Conservation (phyloP, 2,113 vertebrate species). For the Chloropsis cyanopogon region DNA sequence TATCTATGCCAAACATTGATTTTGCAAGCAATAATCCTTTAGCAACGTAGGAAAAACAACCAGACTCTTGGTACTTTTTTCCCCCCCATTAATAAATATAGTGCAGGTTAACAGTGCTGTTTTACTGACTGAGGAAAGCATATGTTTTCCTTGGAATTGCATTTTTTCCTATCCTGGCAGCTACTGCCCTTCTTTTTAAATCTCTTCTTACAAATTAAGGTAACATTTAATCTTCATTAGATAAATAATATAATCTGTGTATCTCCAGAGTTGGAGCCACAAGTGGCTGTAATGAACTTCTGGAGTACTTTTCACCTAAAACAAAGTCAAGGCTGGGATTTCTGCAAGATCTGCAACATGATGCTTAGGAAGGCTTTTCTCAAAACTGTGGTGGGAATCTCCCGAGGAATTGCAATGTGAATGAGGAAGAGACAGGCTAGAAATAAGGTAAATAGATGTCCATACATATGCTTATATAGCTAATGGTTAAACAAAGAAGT, state of each 20-base stretch:
- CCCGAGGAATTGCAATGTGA: neutral
- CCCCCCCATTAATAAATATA: fast-evolving
- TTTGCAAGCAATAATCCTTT: neutral
- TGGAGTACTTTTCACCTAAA: neutral
- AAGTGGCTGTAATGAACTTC: neutral
- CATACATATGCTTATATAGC: neutral
- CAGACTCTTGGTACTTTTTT: neutral
- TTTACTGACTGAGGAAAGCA: neutral
- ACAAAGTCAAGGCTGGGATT: neutral
- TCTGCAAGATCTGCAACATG: neutral
- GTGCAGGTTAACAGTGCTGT: neutral
- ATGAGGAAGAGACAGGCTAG: neutral
- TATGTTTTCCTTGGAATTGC: neutral
- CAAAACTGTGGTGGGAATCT: neutral
- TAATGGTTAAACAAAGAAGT: neutral
- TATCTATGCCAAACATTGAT: neutral
- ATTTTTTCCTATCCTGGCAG: neutral
- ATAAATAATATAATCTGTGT: neutral
- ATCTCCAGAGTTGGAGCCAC: neutral
- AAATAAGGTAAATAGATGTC: neutral
- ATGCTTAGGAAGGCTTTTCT: neutral
- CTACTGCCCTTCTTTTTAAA: neutral
- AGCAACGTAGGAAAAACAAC: neutral
- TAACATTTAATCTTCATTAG: neutral
- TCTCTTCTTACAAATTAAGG: neutral